A percentile compares a stretch with the other conserved stretches of the same genome.
These are phyloP conservation scores for Tarsius wallacei DNA, from an alignment of 2,797 vertebrate genomes.

Conservation along the genomic window DNA sequence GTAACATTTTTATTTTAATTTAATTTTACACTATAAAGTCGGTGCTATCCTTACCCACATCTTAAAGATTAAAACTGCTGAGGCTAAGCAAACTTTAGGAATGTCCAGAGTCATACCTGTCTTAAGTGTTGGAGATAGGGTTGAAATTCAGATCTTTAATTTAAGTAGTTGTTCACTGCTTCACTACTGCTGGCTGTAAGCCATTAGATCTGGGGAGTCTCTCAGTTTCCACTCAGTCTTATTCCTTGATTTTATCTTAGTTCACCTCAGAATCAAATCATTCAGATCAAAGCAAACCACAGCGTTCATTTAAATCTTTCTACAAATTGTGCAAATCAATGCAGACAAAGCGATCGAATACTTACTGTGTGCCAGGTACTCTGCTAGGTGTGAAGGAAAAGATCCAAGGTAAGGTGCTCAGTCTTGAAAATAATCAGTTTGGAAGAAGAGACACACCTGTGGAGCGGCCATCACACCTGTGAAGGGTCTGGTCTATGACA, in stretches of 20 bases:
- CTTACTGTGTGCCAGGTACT: too few species aligned
- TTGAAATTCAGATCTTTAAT: background rate
- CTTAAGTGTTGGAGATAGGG: too few species aligned
- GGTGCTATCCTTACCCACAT: too few species aligned
- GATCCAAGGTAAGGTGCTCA: accelerated
- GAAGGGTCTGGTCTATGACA: too few species aligned
- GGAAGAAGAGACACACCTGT: background rate
- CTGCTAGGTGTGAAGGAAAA: background rate
- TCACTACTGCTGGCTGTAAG: accelerated
- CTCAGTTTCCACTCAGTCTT: background rate
- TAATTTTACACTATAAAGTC: background rate
- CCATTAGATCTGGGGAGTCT: background rate
- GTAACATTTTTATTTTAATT: background rate
- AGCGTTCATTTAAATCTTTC: slow-evolving; percentile 16
- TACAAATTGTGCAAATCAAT: background rate
- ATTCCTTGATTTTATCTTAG: slow-evolving; percentile 11
- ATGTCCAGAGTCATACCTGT: background rate
- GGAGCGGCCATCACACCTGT: background rate
- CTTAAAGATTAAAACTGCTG: background rate
- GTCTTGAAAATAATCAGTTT: too few species aligned
- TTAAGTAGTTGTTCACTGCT: too few species aligned
- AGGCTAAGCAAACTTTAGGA: background rate
- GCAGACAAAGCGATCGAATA: accelerated
- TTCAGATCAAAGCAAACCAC: slow-evolving; percentile 7
- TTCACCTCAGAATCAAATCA: slow-evolving; percentile 12